A percentile compares a stretch with the other conserved stretches of the same genome.
phyloP scores from a whole-genome alignment of 2,888 invertebrate genomes.

The Steinernema scapterisci region DNA sequence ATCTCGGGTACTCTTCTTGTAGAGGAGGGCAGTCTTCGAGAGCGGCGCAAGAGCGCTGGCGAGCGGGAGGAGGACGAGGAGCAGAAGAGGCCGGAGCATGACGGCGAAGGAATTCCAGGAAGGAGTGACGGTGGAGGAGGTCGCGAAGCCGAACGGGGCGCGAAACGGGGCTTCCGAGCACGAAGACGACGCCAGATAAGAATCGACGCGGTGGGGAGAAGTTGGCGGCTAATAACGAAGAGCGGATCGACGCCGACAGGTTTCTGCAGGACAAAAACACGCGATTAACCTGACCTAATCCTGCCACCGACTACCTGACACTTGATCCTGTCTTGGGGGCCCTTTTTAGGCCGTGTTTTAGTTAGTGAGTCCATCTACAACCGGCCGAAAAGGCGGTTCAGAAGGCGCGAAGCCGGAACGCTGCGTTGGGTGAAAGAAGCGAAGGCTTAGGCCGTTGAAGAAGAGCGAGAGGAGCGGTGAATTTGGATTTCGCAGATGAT shows the following conservation, averaged over 20 bases:
- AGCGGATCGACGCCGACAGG: constrained; percentile 15
- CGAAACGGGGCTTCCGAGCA: constrained; percentile 2
- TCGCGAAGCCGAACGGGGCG: not conserved
- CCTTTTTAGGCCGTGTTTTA: constrained; percentile 1
- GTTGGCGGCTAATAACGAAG: constrained; percentile 10
- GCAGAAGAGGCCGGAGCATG: not conserved
- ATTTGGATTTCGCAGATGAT: too few species aligned
- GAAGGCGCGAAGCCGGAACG: not conserved
- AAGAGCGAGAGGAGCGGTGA: not conserved
- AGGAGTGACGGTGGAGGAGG: not conserved
- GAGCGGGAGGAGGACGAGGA: not conserved
- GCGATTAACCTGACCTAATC: not conserved
- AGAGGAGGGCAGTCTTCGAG: constrained; percentile 20
- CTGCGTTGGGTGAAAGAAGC: not conserved
- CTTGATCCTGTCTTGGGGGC: not conserved
- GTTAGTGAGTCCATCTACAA: constrained; percentile 5
- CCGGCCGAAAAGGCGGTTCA: not conserved
- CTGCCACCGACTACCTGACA: constrained; percentile 20
- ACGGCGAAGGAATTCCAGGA: not conserved
- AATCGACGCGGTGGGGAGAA: constrained; percentile 11
- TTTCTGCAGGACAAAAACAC: constrained; percentile 28
- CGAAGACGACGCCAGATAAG: not conserved
- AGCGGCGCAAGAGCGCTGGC: constrained; percentile 25
- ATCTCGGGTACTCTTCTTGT: constrained; percentile 6
- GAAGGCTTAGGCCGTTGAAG: not conserved